A percentile compares a stretch with the other conserved stretches of the same genome.
phyloP scores from a whole-genome alignment of 1,140 invertebrate species.

The Drepana arcuata region DNA sequence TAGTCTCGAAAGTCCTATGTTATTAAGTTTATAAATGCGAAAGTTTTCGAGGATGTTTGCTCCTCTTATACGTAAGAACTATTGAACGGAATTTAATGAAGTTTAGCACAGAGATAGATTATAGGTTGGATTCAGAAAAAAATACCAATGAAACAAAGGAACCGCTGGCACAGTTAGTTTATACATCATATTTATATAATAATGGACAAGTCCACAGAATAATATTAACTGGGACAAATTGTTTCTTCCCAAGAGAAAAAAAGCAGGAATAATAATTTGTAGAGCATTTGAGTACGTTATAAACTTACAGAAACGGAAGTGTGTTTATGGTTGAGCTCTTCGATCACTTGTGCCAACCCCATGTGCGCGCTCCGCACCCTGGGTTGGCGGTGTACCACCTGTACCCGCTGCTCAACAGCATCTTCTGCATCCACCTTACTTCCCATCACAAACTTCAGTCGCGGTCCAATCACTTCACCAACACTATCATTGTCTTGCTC shows the following conservation, averaged over 20 bases:
- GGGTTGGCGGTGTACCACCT: background rate
- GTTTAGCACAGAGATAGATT: too few species aligned
- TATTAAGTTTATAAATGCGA: too few species aligned
- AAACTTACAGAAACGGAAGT: background rate
- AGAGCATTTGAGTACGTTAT: background rate
- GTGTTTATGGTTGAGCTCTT: constrained; percentile 31
- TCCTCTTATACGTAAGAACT: too few species aligned
- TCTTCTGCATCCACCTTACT: constrained; percentile 7
- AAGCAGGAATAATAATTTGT: too few species aligned
- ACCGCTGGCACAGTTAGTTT: background rate
- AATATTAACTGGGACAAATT: background rate
- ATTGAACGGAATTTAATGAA: too few species aligned
- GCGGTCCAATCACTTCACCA: too few species aligned
- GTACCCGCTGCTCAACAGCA: background rate
- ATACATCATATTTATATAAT: background rate
- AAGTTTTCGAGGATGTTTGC: too few species aligned
- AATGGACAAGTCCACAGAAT: background rate
- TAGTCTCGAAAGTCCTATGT: too few species aligned
- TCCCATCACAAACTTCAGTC: too few species aligned
- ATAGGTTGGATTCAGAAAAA: too few species aligned
- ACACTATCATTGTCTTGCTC: too few species aligned
- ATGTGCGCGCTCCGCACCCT: constrained; percentile 23
- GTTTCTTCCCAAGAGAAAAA: too few species aligned
- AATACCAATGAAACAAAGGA: background rate
- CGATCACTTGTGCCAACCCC: constrained; percentile 43